Conservation (phyloP, 2,113 vertebrate genomes). For the Xiphophorus couchianus region DNA sequence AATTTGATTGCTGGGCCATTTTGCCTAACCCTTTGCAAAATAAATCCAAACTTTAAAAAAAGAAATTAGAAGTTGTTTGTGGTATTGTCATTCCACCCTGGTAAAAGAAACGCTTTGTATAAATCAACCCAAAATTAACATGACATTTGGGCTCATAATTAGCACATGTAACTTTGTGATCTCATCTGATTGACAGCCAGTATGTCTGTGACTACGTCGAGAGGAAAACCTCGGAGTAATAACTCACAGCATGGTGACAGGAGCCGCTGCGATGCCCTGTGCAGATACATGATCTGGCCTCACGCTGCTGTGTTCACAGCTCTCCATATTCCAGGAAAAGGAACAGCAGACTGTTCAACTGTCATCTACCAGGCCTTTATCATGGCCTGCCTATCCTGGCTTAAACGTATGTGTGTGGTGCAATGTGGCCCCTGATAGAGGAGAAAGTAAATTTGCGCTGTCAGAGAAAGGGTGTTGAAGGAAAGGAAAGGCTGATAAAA, state of each 20-base stretch:
- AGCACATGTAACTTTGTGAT: not conserved
- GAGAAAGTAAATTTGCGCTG: conserved; percentile 21
- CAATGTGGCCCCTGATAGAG: conserved; percentile 1
- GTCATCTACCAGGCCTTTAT: conserved; percentile 67
- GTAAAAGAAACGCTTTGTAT: no score
- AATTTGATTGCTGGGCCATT: no score
- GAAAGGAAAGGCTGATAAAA: conserved; percentile 6
- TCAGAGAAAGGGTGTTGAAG: not conserved
- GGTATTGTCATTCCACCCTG: no score
- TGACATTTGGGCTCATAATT: not conserved
- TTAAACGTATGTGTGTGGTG: not conserved
- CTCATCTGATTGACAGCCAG: conserved; percentile 28
- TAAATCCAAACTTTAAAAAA: no score
- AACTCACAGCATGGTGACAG: conserved; percentile 58
- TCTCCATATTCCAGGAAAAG: conserved; percentile 44
- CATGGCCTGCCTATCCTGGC: conserved; percentile 32
- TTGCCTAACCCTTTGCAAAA: no score
- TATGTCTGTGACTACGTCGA: conserved; percentile 13
- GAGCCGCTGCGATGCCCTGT: conserved; percentile 39
- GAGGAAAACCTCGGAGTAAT: conserved; percentile 63
- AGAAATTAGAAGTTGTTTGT: no score
- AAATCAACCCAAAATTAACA: not conserved
- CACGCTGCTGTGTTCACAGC: conserved; percentile 17
- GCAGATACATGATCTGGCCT: conserved; percentile 36
- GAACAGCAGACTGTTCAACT: conserved; percentile 63